Evolutionary conservation across 2,113 vertebrate species (phyloP), one percentile per base, ranked within the genome.

Genomic region (Parus major): DNA sequence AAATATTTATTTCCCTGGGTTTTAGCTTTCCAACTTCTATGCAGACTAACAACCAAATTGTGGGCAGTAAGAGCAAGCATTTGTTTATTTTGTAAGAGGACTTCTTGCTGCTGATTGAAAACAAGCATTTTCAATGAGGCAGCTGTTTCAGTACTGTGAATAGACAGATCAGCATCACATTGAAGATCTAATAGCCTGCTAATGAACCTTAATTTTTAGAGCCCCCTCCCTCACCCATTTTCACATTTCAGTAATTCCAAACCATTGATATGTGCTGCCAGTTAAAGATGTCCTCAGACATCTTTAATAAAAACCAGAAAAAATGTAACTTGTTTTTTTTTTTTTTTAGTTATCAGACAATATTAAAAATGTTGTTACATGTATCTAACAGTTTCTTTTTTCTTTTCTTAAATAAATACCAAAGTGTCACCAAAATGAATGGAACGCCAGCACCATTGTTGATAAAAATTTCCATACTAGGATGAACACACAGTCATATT

Each of bases 371-470:
- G 63, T 93, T 42, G 39, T 94, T 68, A 93, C 79, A 91, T 18
- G 61, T 88, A 66, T 88, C 89, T 70, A 82, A 92, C 93, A 92
- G 60, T 64, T 82, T 55, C 21, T 71, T 53, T 71, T 88, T 69
- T 46, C 28, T 84, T 90, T 90, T 90, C 73, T 92, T 86, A 75
- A 97, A 96, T 95, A 96, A 96, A 96, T 78, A 96, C 80, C 73
- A 64, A 93, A 92, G 31, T 69, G 76, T 94, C 88, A 92, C 86
- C 71, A 60, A 93, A 95, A 78, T 36, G 42, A 95, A 93, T 15
- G 63, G 73, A 93, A 91, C 0, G 3, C 61, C 22, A 53, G 92
- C 92, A 95, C 81, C 93, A 76, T 66, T 50, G 1, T 86, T 18
- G 13, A 36, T 76, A 91, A 79, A 46, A 84, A 84, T 59, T 79